Evolutionary conservation across 2,888 invertebrate genomes (phyloP), one percentile per base, ranked within the genome.

Genomic region (Smittia aterrima): DNA sequence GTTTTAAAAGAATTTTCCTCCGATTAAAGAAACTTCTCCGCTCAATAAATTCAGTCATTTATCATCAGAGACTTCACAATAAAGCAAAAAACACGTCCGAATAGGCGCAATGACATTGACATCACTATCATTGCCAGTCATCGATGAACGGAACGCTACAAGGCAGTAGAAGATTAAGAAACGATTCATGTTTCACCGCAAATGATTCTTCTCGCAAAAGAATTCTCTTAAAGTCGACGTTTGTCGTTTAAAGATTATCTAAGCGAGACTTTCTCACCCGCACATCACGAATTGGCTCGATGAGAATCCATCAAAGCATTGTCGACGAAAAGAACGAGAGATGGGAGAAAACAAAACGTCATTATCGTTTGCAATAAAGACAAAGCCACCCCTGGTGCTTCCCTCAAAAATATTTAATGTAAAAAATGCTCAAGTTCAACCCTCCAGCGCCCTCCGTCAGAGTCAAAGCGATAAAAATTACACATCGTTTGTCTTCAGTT

Each of bases 401-500:
- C 62, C 62, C 72, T 22, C 38, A 32, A 53, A 70, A 70, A 41
- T 54, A 70, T 32, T 32, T 54, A 54, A 53, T 62, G 54, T 24
- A 72, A 72, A 70, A 70, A 53, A 40, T 32, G 20, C 72, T 72
- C 72, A 72, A 74, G 66, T 66, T 74, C 74, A 74, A 41, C 74
- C 74, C 74, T 72, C 64, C 18, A 24, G 47, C 47, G 47, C 27
- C 32, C 16, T 13, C 47, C 2, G 47, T 47, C 27, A 54, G 27
- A 25, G 18, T 20, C 18, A 20, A n/a, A 40, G 20, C 20, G 58
- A 72, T 72, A 32, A 72, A 72, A 72, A 72, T 72, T 72, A 74
- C 66, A 64, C 74, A 74, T 74, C 74, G 66, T 74, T 74, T 74
- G 74, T 74, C 74, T 74, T 74, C 62, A n/a, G 13, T 74, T 74